Evolutionary conservation across 2,888 invertebrate genomes (phyloP).

Genomic region (Stenodema calcarata): DNA sequence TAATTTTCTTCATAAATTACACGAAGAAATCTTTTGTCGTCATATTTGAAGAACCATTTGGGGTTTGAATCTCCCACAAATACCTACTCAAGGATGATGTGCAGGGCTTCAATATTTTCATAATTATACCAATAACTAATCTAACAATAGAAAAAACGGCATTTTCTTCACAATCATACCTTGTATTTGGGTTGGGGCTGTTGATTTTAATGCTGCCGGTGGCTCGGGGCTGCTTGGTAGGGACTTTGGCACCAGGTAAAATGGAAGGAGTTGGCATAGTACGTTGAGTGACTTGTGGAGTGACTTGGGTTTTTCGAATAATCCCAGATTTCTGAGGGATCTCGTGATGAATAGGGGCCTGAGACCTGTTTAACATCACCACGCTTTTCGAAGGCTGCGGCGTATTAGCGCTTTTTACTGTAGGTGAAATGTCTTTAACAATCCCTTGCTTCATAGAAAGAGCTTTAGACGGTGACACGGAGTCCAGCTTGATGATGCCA

Average conservation of each 20-base stretch:
- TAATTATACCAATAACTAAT: neutral
- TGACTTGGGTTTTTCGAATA: constrained; percentile 32
- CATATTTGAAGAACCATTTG: too few species aligned
- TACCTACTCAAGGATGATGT: too few species aligned
- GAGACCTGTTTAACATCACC: constrained; percentile 45
- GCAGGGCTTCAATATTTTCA: neutral
- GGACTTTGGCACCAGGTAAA: neutral
- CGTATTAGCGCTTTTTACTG: neutral
- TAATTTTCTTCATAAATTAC: too few species aligned
- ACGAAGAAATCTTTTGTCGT: too few species aligned
- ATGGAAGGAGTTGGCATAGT: neutral
- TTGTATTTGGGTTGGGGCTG: constrained; percentile 45
- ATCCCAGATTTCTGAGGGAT: constrained; percentile 45
- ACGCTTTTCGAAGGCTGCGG: neutral
- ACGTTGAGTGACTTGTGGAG: neutral
- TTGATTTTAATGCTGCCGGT: constrained; percentile 32
- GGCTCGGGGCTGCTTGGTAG: neutral
- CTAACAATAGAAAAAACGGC: too few species aligned
- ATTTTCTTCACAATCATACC: constrained; percentile 1
- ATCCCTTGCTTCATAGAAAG: constrained; percentile 52
- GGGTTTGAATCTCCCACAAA: too few species aligned
- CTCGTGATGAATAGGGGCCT: neutral
- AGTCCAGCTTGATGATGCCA: constrained; percentile 61
- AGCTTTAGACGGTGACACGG: constrained; percentile 55
- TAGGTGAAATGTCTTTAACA: constrained; percentile 47